These are phyloP conservation scores for Lepilemur ruficaudatus DNA, from an alignment of 2,797 vertebrate species.

Conservation along the genomic window DNA sequence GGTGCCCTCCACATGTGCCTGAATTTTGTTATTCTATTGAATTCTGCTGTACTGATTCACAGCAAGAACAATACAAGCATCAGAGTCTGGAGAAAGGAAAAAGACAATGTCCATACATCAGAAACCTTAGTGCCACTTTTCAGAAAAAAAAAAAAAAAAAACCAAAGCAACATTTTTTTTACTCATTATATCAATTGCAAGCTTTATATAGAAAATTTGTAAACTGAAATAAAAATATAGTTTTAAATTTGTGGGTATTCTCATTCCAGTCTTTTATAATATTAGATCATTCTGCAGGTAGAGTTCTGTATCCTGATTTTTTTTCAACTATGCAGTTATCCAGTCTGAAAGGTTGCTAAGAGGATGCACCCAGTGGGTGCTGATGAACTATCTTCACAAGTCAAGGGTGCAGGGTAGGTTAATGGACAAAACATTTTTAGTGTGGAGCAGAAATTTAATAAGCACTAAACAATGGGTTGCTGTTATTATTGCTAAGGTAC, in stretches of 20 bases:
- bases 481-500: too few species aligned
- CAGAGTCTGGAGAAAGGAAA: neutral
- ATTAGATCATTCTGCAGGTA: neutral
- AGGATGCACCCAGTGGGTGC: accelerated
- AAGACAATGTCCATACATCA: neutral
- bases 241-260: neutral
- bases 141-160: neutral
- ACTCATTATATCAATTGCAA: neutral
- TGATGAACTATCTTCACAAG: neutral
- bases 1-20: accelerated
- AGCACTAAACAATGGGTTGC: too few species aligned
- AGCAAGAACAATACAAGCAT: neutral
- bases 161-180: neutral
- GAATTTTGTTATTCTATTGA: neutral
- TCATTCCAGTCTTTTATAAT: neutral
- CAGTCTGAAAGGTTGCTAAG: neutral
- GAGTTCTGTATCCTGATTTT: neutral
- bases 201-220: neutral
- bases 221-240: neutral
- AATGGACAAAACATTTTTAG: neutral
- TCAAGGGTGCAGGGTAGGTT: neutral
- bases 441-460: too few species aligned
- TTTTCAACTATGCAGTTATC: neutral
- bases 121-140: neutral
- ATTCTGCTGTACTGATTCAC: neutral